phyloP scores from a whole-genome alignment of 2,113 vertebrate genomes.

The Cheilinus undulatus region DNA sequence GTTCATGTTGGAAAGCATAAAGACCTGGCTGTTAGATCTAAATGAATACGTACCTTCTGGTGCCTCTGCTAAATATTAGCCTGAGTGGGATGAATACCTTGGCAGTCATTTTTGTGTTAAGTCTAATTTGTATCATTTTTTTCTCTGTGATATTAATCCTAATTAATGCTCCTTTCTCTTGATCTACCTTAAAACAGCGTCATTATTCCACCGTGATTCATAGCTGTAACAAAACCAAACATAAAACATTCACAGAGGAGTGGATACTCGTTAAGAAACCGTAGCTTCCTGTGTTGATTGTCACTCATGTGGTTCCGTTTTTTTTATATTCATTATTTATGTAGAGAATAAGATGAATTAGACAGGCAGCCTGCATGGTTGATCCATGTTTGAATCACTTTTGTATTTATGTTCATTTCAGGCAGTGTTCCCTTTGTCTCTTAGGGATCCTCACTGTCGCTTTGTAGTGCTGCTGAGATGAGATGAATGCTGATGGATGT shows the following conservation, averaged over 20 bases:
- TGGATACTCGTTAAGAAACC: constrained; percentile 1
- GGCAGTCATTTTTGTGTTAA: not conserved
- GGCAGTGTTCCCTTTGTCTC: constrained; percentile 51
- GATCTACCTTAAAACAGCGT: constrained; percentile 1
- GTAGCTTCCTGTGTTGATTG: constrained; percentile 41
- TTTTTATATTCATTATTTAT: constrained; percentile 76
- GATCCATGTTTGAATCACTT: constrained; percentile 58
- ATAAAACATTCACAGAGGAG: not conserved
- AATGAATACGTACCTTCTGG: not conserved
- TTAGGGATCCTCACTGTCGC: constrained; percentile 48
- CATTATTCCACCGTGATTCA: constrained; percentile 13
- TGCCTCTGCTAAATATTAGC: constrained; percentile 3
- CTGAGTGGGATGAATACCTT: not conserved
- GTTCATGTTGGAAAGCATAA: not conserved
- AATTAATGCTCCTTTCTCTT: not conserved
- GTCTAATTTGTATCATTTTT: not conserved
- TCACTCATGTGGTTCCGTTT: constrained; percentile 62
- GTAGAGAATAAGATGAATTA: constrained; percentile 69
- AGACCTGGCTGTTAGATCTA: not conserved
- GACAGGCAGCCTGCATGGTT: constrained; percentile 59
- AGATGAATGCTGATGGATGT: constrained; percentile 65
- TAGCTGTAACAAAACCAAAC: constrained; percentile 12
- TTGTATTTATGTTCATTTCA: constrained; percentile 66
- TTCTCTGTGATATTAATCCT: constrained; percentile 6
- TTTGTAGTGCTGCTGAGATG: constrained; percentile 27